These are phyloP conservation scores for Gonatopus flavifemur DNA, from an alignment of 1,140 invertebrate species.

Conservation along the genomic window DNA sequence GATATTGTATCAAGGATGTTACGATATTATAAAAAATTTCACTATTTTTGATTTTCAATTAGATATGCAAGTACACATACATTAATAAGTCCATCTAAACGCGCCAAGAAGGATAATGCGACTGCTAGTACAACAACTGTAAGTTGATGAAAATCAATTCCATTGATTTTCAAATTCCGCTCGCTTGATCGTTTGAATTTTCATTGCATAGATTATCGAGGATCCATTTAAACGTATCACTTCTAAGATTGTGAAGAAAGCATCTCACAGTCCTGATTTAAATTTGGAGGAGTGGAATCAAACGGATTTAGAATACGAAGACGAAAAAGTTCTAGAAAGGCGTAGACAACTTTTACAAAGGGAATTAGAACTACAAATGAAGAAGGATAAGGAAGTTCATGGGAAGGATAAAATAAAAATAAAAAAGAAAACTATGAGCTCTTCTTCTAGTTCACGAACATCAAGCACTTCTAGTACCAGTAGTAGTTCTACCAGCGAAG, in stretches of 20 bases:
- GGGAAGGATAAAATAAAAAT: conserved; percentile 53
- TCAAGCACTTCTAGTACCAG: conserved; percentile 66
- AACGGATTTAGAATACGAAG: conserved; percentile 78
- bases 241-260: conserved; percentile 66
- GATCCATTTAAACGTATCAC: conserved; percentile 67
- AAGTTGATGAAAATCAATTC: neutral
- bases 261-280: conserved; percentile 65
- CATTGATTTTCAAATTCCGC: neutral
- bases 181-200: conserved; percentile 10
- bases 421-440: conserved; percentile 67
- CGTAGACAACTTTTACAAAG: conserved; percentile 74
- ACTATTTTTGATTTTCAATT: conserved; percentile 27
- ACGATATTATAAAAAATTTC: too few relatives aligned
- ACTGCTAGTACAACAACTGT: conserved; percentile 40
- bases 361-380: conserved; percentile 76
- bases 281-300: conserved; percentile 77
- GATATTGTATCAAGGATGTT: too few relatives aligned
- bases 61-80: conserved; percentile 71
- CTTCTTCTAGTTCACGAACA: conserved; percentile 67
- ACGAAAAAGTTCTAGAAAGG: conserved; percentile 78
- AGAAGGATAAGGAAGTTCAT: conserved; percentile 66
- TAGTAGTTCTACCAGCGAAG: conserved; percentile 63
- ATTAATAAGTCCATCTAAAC: conserved; percentile 73
- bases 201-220: conserved; percentile 57
- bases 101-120: conserved; percentile 69